Conservation (phyloP, 2,888 invertebrate species). For the Linnaemya tessellans region DNA sequence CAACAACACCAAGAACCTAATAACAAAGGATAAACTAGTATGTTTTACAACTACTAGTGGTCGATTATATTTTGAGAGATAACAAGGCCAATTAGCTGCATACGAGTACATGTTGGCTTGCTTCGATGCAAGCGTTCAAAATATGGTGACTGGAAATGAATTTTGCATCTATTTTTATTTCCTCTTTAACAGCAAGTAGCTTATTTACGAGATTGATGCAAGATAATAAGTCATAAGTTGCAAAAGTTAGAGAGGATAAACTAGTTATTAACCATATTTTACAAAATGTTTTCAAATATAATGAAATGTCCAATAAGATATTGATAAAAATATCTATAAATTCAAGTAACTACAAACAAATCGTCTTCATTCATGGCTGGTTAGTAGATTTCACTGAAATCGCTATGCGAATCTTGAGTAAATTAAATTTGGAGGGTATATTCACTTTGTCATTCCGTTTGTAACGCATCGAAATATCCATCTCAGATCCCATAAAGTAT, state of each 20-base stretch:
- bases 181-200: not conserved
- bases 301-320: no score
- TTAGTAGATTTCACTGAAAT: no score
- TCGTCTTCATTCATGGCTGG: no score
- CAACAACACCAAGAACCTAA: conserved; percentile 31
- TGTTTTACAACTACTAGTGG: conserved; percentile 49
- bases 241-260: not conserved
- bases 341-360: no score
- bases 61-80: conserved; percentile 63
- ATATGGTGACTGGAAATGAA: conserved; percentile 5
- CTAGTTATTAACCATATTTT: not conserved
- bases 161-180: not conserved
- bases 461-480: no score
- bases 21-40: conserved; percentile 54
- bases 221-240: not conserved
- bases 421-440: no score
- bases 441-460: no score
- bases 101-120: not conserved
- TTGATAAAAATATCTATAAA: no score
- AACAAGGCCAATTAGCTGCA: conserved; percentile 61
- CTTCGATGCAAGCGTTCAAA: conserved; percentile 4
- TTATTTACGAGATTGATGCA: not conserved
- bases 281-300: no score
- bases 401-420: no score
- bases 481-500: no score